These are phyloP conservation scores for Coranthus polyacanthus DNA, from an alignment of 2,797 vertebrate species.

Conservation along the genomic window DNA sequence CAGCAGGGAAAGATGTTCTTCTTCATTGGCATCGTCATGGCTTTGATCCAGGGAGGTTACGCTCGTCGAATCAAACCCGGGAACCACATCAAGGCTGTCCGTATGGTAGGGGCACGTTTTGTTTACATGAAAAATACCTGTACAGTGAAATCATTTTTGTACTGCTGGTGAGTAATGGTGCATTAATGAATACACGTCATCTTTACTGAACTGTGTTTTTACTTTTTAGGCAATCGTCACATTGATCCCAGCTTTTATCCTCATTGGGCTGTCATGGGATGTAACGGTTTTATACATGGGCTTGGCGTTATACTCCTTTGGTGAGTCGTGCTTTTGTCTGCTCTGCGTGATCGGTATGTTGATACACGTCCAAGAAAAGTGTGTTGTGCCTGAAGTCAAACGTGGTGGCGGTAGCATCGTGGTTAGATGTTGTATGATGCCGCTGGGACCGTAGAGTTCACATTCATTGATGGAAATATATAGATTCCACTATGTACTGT, in stretches of 20 bases:
- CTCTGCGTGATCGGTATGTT: too few relatives aligned
- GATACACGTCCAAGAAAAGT: too few relatives aligned
- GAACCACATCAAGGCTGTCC: constrained; percentile 88
- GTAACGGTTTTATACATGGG: constrained; percentile 87
- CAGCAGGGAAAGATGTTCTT: constrained; percentile 99
- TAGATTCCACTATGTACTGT: too few relatives aligned
- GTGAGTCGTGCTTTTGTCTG: constrained; percentile 81
- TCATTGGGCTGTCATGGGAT: constrained; percentile 90
- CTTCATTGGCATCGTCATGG: constrained; percentile 97
- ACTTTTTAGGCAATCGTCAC: constrained; percentile 88
- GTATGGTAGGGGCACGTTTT: constrained; percentile 81
- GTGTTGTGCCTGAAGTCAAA: too few relatives aligned
- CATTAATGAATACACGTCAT: background rate
- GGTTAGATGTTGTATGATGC: too few relatives aligned
- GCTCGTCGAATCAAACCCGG: constrained; percentile 92
- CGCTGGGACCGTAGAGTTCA: too few relatives aligned
- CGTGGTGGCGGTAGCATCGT: too few relatives aligned
- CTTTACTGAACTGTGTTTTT: background rate
- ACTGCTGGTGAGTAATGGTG: background rate
- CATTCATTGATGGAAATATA: too few relatives aligned
- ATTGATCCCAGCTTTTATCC: constrained; percentile 92
- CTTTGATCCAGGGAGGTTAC: constrained; percentile 93
- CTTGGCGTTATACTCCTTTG: constrained; percentile 92
- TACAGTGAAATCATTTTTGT: background rate
- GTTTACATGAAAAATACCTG: background rate